phyloP scores from a whole-genome alignment of 1,140 invertebrate species.

The Dysdera silvatica region DNA sequence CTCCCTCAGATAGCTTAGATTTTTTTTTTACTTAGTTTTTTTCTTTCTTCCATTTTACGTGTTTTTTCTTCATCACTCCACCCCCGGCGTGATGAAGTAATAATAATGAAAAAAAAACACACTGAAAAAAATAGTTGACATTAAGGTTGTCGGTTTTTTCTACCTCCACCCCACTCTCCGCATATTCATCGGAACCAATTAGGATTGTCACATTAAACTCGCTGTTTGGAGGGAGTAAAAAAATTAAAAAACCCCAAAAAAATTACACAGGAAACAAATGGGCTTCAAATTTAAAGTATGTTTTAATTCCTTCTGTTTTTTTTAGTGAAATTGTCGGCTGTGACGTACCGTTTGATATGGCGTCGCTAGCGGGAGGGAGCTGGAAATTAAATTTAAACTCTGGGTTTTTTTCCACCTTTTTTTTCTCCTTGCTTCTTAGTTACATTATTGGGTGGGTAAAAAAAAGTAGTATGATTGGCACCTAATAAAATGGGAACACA shows the following conservation, averaged over 20 bases:
- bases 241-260: background rate
- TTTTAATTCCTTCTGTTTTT: slow-evolving; percentile 26
- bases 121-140: slow-evolving; percentile 23
- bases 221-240: background rate
- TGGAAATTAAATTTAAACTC: no score
- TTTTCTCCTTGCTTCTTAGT: no score
- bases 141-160: slow-evolving; percentile 24
- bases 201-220: slow-evolving; percentile 28
- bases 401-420: no score
- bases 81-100: background rate
- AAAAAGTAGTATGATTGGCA: no score
- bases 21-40: no score
- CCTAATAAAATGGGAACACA: no score
- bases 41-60: no score
- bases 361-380: no score
- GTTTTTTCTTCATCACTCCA: slow-evolving; percentile 15
- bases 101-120: slow-evolving; percentile 2
- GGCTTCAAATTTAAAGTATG: slow-evolving; percentile 27
- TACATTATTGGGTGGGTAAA: no score
- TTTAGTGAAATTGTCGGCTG: slow-evolving; percentile 21
- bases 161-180: background rate
- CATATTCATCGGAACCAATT: slow-evolving; percentile 25
- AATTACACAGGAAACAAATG: background rate
- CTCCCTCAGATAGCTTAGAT: slow-evolving; percentile 19
- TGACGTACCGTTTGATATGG: no score